Conservation (phyloP, 30 jellyfish, hydroid and myxozoan genomes). For the Hydractinia echinata region DNA sequence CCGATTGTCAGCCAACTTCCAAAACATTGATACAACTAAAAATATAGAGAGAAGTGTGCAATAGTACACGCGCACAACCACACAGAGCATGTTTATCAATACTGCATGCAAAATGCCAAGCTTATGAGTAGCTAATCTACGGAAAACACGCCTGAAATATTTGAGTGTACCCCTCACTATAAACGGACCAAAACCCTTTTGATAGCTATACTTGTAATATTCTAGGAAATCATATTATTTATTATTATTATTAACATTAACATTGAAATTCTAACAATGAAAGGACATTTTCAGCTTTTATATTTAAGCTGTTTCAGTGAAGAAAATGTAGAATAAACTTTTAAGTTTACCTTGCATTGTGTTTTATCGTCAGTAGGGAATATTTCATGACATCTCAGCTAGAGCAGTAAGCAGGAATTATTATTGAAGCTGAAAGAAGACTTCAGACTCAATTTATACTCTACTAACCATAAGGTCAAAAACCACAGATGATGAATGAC, state of each 20-base stretch:
- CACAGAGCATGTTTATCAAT: no score
- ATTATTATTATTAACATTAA: no score
- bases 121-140: no score
- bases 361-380: slow-evolving; percentile 69
- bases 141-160: no score
- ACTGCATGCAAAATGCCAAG: no score
- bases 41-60: background rate
- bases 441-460: background rate
- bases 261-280: no score
- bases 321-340: background rate
- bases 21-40: slow-evolving; percentile 65
- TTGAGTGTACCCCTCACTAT: no score
- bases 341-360: slow-evolving; percentile 71
- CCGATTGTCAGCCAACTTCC: slow-evolving; percentile 94
- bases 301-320: background rate
- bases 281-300: background rate
- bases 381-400: slow-evolving; percentile 64
- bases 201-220: no score
- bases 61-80: no score
- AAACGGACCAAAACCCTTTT: no score
- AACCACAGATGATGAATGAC: slow-evolving; percentile 57
- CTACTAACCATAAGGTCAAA: slow-evolving; percentile 57
- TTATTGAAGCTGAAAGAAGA: background rate
- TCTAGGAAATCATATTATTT: no score
- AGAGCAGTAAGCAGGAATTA: background rate